Evolutionary conservation across 2,888 invertebrate species (phyloP).

Genomic region (Rhamphomyia laevipes): DNA sequence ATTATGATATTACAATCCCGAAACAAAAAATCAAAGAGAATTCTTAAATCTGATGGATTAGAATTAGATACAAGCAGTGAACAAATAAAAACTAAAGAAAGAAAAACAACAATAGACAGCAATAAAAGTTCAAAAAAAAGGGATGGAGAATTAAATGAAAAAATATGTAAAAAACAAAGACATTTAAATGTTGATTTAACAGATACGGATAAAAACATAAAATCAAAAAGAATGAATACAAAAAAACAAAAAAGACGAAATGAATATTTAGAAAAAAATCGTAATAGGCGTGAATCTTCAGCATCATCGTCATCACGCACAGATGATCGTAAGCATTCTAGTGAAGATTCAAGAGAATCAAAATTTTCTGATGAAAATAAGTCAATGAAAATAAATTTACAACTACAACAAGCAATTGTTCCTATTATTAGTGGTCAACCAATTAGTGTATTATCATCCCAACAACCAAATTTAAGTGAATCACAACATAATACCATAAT

Average conservation of each 20-base stretch:
- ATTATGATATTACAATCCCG: slow-evolving; percentile 48
- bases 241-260: not conserved
- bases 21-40: slow-evolving; percentile 40
- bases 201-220: no score
- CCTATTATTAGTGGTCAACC: no score
- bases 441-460: no score
- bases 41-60: not conserved
- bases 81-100: not conserved
- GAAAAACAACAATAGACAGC: not conserved
- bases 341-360: no score
- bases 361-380: no score
- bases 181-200: no score
- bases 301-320: not conserved
- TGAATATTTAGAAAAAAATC: not conserved
- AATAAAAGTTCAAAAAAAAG: no score
- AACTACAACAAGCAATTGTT: no score
- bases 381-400: no score
- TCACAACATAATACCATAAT: no score
- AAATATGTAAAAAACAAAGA: not conserved
- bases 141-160: not conserved
- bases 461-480: no score
- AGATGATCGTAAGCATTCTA: not conserved
- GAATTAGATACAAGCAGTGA: not conserved
- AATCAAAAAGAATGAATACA: not conserved
- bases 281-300: not conserved